A percentile compares a stretch with the other conserved stretches of the same genome.
These are phyloP conservation scores for Furcula furcula DNA, from an alignment of 2,888 invertebrate genomes.

Conservation along the genomic window DNA sequence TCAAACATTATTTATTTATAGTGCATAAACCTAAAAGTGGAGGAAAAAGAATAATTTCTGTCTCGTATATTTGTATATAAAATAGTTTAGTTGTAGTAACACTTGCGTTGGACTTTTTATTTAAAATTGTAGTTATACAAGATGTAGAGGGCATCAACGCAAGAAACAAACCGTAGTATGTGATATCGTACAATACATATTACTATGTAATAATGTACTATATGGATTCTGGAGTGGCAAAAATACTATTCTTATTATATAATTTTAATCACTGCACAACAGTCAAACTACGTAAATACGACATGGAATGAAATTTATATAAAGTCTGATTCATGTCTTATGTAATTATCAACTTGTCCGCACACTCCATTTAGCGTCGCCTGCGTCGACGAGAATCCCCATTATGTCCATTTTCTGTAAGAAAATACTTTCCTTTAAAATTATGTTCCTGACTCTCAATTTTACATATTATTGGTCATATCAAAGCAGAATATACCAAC, in stretches of 20 bases:
- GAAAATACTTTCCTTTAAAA: no score
- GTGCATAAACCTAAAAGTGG: no score
- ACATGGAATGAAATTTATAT: constrained; percentile 54
- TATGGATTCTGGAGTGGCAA: neutral
- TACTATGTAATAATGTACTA: neutral
- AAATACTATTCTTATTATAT: neutral
- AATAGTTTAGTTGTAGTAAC: no score
- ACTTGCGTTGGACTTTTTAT: no score
- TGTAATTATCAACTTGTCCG: constrained; percentile 1
- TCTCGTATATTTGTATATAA: no score
- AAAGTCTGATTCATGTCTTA: constrained; percentile 15
- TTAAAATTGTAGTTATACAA: no score
- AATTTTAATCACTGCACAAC: constrained; percentile 11
- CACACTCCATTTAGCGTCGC: constrained; percentile 52
- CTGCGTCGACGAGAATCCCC: constrained; percentile 75
- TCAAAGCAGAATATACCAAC: constrained; percentile 28
- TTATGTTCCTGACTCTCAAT: no score
- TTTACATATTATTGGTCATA: no score
- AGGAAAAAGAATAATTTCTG: no score
- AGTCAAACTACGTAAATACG: constrained; percentile 33
- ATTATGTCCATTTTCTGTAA: constrained; percentile 76
- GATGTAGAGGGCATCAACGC: no score
- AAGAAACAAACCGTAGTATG: no score
- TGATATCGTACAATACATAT: neutral
- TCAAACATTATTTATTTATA: no score